Evolutionary conservation across 1,140 invertebrate species (phyloP).

Genomic region (Tribolium madens): DNA sequence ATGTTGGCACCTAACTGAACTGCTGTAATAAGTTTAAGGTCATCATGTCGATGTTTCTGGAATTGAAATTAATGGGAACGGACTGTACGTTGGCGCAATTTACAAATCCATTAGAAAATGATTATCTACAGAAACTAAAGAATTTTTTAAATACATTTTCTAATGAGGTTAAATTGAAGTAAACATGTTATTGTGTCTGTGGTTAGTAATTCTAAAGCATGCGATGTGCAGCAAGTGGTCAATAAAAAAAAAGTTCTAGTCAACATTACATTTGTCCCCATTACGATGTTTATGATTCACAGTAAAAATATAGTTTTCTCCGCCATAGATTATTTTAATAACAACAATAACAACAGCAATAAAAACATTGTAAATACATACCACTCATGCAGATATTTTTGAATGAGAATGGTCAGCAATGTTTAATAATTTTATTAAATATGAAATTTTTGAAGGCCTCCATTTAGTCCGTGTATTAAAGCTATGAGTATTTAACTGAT

Average conservation of each 20-base stretch:
- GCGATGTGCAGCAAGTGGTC: slow-evolving; percentile 17
- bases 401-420: slow-evolving; percentile 32
- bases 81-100: not conserved
- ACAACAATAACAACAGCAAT: slow-evolving; percentile 6
- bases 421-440: slow-evolving; percentile 15
- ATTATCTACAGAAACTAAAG: too few species aligned
- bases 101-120: not conserved
- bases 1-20: too few species aligned
- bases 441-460: slow-evolving; percentile 36
- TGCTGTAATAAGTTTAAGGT: not conserved
- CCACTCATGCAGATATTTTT: slow-evolving; percentile 37
- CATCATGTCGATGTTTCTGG: not conserved
- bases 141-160: not conserved
- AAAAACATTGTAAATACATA: slow-evolving; percentile 18
- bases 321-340: not conserved
- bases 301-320: not conserved
- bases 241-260: not conserved
- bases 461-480: slow-evolving; percentile 40
- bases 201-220: not conserved
- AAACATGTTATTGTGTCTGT: not conserved
- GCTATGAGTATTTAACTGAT: slow-evolving; percentile 11
- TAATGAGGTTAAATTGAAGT: not conserved
- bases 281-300: not conserved
- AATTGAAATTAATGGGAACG: not conserved
- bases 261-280: too few species aligned